Evolutionary conservation across 1,140 invertebrate species (phyloP).

Genomic region (Scaptomyza graminum): DNA sequence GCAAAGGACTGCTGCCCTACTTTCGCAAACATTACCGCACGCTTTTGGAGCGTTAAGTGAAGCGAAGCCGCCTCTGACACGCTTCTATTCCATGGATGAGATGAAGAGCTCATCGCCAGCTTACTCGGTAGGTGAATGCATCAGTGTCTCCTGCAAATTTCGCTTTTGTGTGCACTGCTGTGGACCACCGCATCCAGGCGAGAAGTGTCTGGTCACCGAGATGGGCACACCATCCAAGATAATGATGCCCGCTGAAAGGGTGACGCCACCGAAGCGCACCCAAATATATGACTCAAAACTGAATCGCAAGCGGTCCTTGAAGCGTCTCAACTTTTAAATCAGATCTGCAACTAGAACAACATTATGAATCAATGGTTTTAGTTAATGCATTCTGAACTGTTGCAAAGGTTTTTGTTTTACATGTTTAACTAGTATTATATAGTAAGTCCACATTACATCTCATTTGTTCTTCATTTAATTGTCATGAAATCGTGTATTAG

Average conservation of each 20-base stretch:
- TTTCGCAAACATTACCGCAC: conserved; percentile 60
- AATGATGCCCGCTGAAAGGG: conserved; percentile 59
- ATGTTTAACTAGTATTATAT: conserved; percentile 61
- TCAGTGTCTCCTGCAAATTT: conserved; percentile 54
- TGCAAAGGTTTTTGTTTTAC: conserved; percentile 20
- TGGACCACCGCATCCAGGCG: conserved; percentile 60
- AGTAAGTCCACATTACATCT: conserved; percentile 13
- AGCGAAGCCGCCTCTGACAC: conserved; percentile 23
- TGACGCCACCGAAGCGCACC: conserved; percentile 59
- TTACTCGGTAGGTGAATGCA: conserved; percentile 61
- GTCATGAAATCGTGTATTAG: conserved; percentile 49
- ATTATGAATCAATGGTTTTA: conserved; percentile 25
- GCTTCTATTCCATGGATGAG: conserved; percentile 60
- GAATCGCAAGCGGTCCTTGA: conserved; percentile 65
- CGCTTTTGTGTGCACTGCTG: conserved; percentile 62
- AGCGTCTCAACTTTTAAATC: conserved; percentile 66
- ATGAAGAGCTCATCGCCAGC: conserved; percentile 26
- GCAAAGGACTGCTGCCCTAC: background rate
- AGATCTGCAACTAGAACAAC: conserved; percentile 6
- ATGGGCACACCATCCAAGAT: conserved; percentile 69
- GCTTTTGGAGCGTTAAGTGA: conserved; percentile 11
- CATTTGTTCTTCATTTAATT: conserved; percentile 28
- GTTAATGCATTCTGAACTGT: conserved; percentile 16
- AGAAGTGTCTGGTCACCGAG: conserved; percentile 65
- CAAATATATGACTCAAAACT: conserved; percentile 60